phyloP scores from a whole-genome alignment of 2,113 vertebrate species.

The human (Homo sapiens) region GRCh38 chr4:13517501-13518000 shows the following conservation, averaged over 20 bases:
- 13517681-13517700: not conserved
- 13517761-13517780: conserved; percentile 28
- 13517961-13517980: not conserved
- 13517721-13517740: conserved; percentile 36
- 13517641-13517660: not conserved
- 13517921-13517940: not conserved
- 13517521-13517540: not conserved
- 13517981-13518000: conserved; percentile 21
- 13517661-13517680: not conserved
- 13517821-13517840: conserved; percentile 24
- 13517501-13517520: not conserved
- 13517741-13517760: not conserved
- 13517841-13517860: conserved; percentile 35
- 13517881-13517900: conserved; percentile 16
- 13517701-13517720: not conserved
- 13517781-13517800: not conserved
- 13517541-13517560: conserved; percentile 4
- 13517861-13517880: not conserved
- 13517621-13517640: conserved; percentile 41
- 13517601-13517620: conserved; percentile 31
- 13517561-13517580: not conserved
- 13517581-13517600: not conserved
- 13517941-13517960: not conserved
- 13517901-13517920: not conserved
- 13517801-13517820: conserved; percentile 12